Conservation (phyloP, 2,797 vertebrate genomes). For the Melanogrammus aeglefinus region DNA sequence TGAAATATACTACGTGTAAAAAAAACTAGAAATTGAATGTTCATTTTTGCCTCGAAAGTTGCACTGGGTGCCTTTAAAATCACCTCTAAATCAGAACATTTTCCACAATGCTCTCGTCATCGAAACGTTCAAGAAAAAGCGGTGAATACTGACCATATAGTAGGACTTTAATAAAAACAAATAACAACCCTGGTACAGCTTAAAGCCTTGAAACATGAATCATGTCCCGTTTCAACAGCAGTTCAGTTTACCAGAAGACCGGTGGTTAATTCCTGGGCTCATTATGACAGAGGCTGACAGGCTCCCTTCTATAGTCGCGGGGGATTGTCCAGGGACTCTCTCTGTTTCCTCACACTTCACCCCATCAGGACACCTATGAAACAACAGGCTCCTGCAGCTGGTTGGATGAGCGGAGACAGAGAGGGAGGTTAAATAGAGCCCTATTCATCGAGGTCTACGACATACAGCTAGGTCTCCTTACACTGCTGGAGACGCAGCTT, state of each 20-base stretch:
- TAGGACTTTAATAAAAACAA: background rate
- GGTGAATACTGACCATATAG: background rate
- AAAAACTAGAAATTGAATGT: too few relatives aligned
- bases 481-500: background rate
- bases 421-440: background rate
- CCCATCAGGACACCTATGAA: background rate
- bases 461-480: background rate
- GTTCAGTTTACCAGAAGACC: constrained; percentile 4
- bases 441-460: background rate
- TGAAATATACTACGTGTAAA: too few relatives aligned
- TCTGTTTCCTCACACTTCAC: constrained; percentile 15
- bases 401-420: too few relatives aligned
- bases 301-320: background rate
- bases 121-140: background rate
- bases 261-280: background rate
- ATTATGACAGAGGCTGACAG: background rate
- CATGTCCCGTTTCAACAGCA: constrained; percentile 11
- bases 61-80: background rate
- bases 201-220: background rate
- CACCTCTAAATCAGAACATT: background rate
- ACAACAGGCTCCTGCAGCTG: background rate
- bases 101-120: background rate
- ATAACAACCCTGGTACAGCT: background rate
- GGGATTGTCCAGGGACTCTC: constrained; percentile 1
- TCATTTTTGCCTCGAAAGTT: too few relatives aligned